Evolutionary conservation across 2,888 invertebrate genomes (phyloP).

Genomic region (Aplocera efformata): DNA sequence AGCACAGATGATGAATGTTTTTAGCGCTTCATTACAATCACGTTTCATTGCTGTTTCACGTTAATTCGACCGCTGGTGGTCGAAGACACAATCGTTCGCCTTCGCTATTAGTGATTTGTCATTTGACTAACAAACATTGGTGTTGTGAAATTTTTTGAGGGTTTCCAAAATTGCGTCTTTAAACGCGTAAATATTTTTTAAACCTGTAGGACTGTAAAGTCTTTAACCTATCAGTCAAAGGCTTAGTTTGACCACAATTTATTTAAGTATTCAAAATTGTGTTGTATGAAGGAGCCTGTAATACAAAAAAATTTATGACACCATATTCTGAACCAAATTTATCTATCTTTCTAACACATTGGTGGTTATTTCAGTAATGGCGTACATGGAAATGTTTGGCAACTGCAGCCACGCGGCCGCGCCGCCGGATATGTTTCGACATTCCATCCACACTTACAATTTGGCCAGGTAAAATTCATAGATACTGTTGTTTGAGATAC

Average conservation of each 20-base stretch:
- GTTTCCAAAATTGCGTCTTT: background rate
- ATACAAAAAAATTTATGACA: conserved; percentile 6
- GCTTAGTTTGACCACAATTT: no score
- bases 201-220: no score
- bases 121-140: conserved; percentile 34
- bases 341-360: background rate
- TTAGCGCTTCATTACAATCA: conserved; percentile 64
- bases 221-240: no score
- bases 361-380: conserved; percentile 85
- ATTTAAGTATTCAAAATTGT: background rate
- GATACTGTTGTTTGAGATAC: no score
- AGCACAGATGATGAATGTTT: conserved; percentile 50
- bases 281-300: no score
- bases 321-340: background rate
- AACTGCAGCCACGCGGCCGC: conserved; percentile 91
- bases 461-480: conserved; percentile 74
- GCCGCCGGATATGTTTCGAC: conserved; percentile 89
- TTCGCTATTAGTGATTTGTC: conserved; percentile 38
- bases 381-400: conserved; percentile 97
- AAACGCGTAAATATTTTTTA: no score
- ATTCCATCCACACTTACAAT: conserved; percentile 92
- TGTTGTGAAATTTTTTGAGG: conserved; percentile 31
- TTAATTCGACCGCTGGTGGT: conserved; percentile 40
- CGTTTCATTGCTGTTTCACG: conserved; percentile 53
- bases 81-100: conserved; percentile 39